Evolutionary conservation across 2,888 invertebrate genomes (phyloP).

Genomic region (Amphimallon solstitiale): DNA sequence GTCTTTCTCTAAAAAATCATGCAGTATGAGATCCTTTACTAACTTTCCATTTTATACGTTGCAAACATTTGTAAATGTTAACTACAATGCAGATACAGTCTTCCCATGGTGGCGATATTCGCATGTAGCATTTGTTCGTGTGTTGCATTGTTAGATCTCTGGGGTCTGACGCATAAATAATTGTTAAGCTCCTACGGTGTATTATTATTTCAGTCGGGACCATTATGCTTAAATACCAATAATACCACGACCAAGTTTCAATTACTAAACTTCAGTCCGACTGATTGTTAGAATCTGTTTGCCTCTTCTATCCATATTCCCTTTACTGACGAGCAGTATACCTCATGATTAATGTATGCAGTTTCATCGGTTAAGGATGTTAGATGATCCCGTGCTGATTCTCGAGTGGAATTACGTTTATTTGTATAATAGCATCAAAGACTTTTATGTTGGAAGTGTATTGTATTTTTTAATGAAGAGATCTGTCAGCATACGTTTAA

Average conservation of each 20-base stretch:
- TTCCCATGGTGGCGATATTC: neutral
- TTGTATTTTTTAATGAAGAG: too few species aligned
- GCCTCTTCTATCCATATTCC: too few species aligned
- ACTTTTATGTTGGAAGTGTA: too few species aligned
- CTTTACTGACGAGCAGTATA: too few species aligned
- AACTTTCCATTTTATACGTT: neutral
- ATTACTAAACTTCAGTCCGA: conserved; percentile 10
- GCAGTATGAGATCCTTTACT: neutral
- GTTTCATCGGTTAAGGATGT: too few species aligned
- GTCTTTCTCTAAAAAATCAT: too few species aligned
- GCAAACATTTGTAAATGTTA: conserved; percentile 9
- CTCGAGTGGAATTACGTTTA: too few species aligned
- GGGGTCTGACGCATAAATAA: neutral
- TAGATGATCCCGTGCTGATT: too few species aligned
- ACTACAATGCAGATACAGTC: neutral
- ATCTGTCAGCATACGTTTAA: too few species aligned
- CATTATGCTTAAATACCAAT: conserved; percentile 7
- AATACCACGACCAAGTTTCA: conserved; percentile 12
- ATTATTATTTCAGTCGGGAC: conserved; percentile 3
- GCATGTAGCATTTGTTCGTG: neutral
- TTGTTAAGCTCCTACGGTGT: conserved; percentile 8
- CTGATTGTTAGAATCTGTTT: too few species aligned
- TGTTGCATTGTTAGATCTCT: neutral
- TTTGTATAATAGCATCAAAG: too few species aligned
- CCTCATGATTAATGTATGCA: too few species aligned